phyloP scores from a whole-genome alignment of 2,888 invertebrate species.

The Cactoblastis cactorum region DNA sequence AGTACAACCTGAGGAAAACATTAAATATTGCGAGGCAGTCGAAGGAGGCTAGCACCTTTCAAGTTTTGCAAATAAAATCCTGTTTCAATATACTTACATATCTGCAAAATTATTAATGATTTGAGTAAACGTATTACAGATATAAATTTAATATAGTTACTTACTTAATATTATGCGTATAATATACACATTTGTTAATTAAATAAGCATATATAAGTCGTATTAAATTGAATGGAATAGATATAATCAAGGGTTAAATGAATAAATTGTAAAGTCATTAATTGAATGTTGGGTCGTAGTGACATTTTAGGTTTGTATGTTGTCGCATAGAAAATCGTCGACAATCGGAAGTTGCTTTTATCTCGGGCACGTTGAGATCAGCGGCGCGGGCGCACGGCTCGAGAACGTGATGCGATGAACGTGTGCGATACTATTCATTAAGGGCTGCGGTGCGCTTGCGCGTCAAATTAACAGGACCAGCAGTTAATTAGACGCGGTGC shows the following conservation, averaged over 20 bases:
- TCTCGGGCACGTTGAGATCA: slow-evolving; percentile 52
- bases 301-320: not conserved
- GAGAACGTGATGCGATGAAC: slow-evolving; percentile 68
- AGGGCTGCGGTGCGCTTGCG: slow-evolving; percentile 57
- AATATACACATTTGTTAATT: not conserved
- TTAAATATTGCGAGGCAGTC: not conserved
- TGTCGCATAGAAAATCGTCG: slow-evolving; percentile 9
- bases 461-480: slow-evolving; percentile 72
- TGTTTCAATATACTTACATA: not conserved
- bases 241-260: not conserved
- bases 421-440: slow-evolving; percentile 79
- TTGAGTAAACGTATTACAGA: not conserved
- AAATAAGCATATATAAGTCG: not conserved
- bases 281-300: not conserved
- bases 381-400: slow-evolving; percentile 48
- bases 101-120: not conserved
- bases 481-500: slow-evolving; percentile 68
- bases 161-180: not conserved
- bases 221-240: not conserved
- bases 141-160: too few species aligned
- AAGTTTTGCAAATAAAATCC: not conserved
- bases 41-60: not conserved
- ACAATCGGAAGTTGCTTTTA: slow-evolving; percentile 39
- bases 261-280: not conserved
- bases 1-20: not conserved